Evolutionary conservation across 2,797 vertebrate genomes (phyloP).

Genomic region (Phrynocephalus guinanensis): DNA sequence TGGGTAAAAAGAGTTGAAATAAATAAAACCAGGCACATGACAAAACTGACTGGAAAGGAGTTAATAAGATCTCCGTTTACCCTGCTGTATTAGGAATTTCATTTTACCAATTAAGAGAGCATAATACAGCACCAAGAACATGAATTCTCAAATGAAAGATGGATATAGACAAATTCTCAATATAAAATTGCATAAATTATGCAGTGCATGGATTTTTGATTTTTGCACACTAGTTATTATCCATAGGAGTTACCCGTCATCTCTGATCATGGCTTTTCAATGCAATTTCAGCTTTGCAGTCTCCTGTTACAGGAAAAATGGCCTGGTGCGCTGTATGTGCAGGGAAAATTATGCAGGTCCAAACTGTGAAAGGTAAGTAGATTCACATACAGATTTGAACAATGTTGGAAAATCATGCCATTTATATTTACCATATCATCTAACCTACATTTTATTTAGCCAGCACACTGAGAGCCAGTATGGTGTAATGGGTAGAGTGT

Average conservation of each 20-base stretch:
- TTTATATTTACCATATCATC: not conserved
- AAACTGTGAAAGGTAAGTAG: slow-evolving; percentile 92
- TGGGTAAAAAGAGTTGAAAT: too few relatives aligned
- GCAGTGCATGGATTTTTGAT: not conserved
- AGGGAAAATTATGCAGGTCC: slow-evolving; percentile 92
- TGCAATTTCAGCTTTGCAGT: slow-evolving; percentile 86
- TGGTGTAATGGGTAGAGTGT: too few relatives aligned
- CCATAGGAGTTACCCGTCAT: slow-evolving; percentile 34
- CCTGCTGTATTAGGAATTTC: not conserved
- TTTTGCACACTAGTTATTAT: not conserved
- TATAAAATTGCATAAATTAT: not conserved
- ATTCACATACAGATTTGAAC: not conserved
- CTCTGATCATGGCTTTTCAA: slow-evolving; percentile 42
- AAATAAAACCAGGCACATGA: too few relatives aligned
- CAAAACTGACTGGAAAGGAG: not conserved
- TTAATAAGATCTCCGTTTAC: not conserved
- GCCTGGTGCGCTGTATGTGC: slow-evolving; percentile 87
- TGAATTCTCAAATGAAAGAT: not conserved
- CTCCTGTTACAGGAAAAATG: slow-evolving; percentile 86
- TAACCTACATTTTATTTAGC: not conserved
- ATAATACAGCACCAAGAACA: not conserved
- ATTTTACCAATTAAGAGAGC: not conserved
- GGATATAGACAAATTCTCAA: not conserved
- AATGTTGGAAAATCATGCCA: not conserved
- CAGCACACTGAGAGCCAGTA: too few relatives aligned